Conservation (phyloP, 2,797 vertebrate genomes). For the Urophycis tenuis region DNA sequence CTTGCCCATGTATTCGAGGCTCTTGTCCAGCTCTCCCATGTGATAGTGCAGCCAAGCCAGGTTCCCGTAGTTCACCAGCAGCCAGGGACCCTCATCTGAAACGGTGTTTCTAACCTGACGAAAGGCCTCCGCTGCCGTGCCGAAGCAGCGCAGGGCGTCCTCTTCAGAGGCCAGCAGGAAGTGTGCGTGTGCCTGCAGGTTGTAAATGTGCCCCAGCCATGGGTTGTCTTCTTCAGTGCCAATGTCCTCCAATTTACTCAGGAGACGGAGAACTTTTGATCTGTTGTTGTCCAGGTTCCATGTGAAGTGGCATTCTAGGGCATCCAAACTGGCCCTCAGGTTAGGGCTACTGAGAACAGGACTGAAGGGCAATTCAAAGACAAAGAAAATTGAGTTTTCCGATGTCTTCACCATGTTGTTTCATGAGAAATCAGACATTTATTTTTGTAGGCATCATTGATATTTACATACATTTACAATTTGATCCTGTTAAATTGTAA, state of each 20-base stretch:
- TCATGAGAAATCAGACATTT: neutral
- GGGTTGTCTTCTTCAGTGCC: constrained; percentile 33
- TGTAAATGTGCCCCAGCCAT: constrained; percentile 61
- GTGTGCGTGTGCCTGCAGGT: constrained; percentile 52
- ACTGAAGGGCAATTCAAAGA: constrained; percentile 10
- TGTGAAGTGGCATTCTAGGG: constrained; percentile 60
- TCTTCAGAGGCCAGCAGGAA: constrained; percentile 25
- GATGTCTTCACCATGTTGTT: neutral
- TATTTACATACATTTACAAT: neutral
- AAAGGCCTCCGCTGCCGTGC: constrained; percentile 49
- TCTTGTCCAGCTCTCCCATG: constrained; percentile 28
- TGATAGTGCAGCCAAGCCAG: constrained; percentile 52
- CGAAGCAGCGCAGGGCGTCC: constrained; percentile 33
- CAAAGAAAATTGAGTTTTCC: neutral
- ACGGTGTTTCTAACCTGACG: constrained; percentile 38
- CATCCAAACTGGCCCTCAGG: constrained; percentile 28
- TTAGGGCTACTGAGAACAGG: neutral
- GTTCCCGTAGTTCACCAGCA: constrained; percentile 58
- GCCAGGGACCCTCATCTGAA: constrained; percentile 53
- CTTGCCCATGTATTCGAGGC: constrained; percentile 42
- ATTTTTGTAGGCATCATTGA: neutral
- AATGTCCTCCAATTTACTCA: constrained; percentile 50
- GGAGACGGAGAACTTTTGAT: constrained; percentile 8
- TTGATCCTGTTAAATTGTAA: neutral
- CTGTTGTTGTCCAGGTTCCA: constrained; percentile 36